Conservation (phyloP, 2,113 vertebrate species). For the Mohoua ochrocephala region DNA sequence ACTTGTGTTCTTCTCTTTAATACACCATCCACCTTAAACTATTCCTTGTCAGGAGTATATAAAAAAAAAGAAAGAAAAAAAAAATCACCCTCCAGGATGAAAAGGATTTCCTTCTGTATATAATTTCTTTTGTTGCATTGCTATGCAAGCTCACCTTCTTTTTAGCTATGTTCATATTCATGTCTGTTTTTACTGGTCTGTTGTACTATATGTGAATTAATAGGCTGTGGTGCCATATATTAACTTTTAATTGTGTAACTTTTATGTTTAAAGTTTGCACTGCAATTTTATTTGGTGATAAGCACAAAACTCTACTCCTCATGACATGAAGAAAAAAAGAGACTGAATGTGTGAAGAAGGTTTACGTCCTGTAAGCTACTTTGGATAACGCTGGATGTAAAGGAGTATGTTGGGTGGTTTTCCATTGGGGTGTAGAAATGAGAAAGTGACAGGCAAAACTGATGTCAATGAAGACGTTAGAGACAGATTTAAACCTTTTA, state of each 20-base stretch:
- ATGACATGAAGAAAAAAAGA: constrained; percentile 94
- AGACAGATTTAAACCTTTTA: constrained; percentile 51
- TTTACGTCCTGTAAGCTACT: constrained; percentile 90
- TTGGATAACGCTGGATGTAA: constrained; percentile 68
- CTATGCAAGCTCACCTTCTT: constrained; percentile 96
- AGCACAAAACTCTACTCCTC: constrained; percentile 99
- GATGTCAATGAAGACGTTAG: constrained; percentile 66
- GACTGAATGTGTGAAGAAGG: constrained; percentile 90
- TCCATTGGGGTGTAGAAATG: constrained; percentile 69
- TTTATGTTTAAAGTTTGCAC: constrained; percentile 99
- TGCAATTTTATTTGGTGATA: constrained; percentile 99
- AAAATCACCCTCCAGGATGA: constrained; percentile 73
- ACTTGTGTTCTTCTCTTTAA: constrained; percentile 85
- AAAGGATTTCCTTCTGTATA: constrained; percentile 91
- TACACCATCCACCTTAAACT: constrained; percentile 92
- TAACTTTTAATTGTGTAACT: constrained; percentile 91
- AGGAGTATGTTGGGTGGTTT: constrained; percentile 59
- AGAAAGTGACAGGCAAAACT: constrained; percentile 66
- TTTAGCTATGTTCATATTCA: constrained; percentile 86
- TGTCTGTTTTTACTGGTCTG: constrained; percentile 89
- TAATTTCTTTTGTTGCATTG: constrained; percentile 98
- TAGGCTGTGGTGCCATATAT: constrained; percentile 98
- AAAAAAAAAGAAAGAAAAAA: constrained; percentile 72
- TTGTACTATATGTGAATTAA: constrained; percentile 99
- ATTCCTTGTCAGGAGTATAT: constrained; percentile 82